Evolutionary conservation across 2,797 vertebrate species (phyloP), one percentile per base, ranked within the genome.

Genomic region (Amblyopsis hoosieri): DNA sequence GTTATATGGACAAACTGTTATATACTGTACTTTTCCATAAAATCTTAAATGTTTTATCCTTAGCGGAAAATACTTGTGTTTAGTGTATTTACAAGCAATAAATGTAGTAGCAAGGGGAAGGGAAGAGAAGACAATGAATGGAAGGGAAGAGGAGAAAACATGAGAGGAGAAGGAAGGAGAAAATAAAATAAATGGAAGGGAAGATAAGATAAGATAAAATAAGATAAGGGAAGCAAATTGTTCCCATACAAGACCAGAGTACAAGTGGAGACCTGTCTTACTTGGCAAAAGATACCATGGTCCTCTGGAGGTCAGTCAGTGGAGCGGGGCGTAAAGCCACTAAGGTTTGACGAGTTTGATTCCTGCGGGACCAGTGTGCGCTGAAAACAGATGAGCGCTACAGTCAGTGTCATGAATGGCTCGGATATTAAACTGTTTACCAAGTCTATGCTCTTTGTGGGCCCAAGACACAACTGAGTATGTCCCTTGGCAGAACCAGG

Each of bases 41-140:
- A 85, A 83, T 81, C 78, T 77, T 29, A 73, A 6, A 17, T 67
- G 51, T 62, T 23, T 74, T 33, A 53, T 5, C 66, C 50, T 61
- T 54, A 59, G 53, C 45, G 15, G 47, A 51, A 37, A 37, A 37
- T 37, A 37, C 33, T 17, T 51, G 49, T 19, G 17, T 12, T 4
- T 4, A 11, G 31, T 54, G 12, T 29, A 48, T 37, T 29, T 60
- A 47, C 12, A 6, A 14, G 47, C 12, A 29, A 19, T 57, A 47
- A 58, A 2, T 42, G 17, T 29, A 66, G n/a, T 12, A 55, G 55
- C n/a, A 17, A 57, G 12, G 15, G 2, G 12, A 1, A 23, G 1
- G 29, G 12, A 53, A 12, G 3, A 53, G 51, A 12, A 53, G 52
- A 33, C 23, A 29, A 12, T 6, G 9, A 12, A 33, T 3, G 23